These are phyloP conservation scores for Uloborus plumipes DNA, from an alignment of 2,888 invertebrate species.

Conservation along the genomic window DNA sequence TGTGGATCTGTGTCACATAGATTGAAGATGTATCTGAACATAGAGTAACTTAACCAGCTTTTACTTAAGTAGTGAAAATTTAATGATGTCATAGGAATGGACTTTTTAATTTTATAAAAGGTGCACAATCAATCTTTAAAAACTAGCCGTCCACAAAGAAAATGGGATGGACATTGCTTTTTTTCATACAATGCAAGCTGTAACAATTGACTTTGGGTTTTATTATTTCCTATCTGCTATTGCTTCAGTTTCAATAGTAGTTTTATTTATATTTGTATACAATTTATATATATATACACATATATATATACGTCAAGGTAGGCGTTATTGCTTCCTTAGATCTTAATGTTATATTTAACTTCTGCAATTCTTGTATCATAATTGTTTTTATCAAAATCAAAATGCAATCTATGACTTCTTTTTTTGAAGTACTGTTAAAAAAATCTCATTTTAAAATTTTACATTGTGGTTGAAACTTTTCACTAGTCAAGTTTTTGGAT, in stretches of 20 bases:
- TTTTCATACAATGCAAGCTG: background rate
- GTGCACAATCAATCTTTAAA: slow-evolving; percentile 59
- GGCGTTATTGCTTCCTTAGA: background rate
- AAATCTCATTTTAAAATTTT: too few relatives aligned
- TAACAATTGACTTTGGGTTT: too few relatives aligned
- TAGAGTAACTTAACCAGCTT: slow-evolving; percentile 20
- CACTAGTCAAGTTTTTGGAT: too few relatives aligned
- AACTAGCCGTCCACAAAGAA: slow-evolving; percentile 53
- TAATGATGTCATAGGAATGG: slow-evolving; percentile 17
- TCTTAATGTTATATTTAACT: background rate
- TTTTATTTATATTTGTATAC: too few relatives aligned
- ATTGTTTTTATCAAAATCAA: too few relatives aligned
- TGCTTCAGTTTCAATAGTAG: too few relatives aligned
- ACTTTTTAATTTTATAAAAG: slow-evolving; percentile 26
- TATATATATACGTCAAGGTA: background rate
- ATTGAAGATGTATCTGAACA: slow-evolving; percentile 27
- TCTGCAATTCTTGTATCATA: background rate
- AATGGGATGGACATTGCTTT: slow-evolving; percentile 2
- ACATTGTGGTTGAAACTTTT: too few relatives aligned
- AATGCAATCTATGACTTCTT: too few relatives aligned
- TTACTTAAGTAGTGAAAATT: slow-evolving; percentile 19
- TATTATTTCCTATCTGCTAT: too few relatives aligned
- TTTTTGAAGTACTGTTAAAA: too few relatives aligned
- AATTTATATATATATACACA: too few relatives aligned
- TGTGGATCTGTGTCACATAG: slow-evolving; percentile 43